phyloP scores from a whole-genome alignment of 2,113 vertebrate genomes.

The Neomonachus schauinslandi region DNA sequence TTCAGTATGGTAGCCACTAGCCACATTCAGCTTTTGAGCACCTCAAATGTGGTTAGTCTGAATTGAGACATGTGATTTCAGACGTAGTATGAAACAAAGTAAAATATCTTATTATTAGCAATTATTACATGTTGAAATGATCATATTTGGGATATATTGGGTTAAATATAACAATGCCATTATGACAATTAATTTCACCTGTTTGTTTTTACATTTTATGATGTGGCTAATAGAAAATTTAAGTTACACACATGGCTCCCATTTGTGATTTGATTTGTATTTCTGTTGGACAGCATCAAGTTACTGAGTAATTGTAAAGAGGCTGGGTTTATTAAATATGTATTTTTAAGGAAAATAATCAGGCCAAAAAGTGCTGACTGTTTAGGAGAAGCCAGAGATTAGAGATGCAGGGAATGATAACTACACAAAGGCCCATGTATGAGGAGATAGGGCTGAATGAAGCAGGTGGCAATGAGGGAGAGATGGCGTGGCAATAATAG shows the following conservation, averaged over 20 bases:
- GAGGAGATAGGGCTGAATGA: background rate
- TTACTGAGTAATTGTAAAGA: background rate
- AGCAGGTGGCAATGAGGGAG: background rate
- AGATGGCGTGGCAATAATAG: background rate
- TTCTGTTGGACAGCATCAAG: background rate
- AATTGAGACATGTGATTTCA: background rate
- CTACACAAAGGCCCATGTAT: background rate
- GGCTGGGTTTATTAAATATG: background rate
- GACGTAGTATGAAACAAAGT: background rate
- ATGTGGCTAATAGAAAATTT: background rate
- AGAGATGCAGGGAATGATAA: background rate
- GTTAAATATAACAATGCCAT: background rate
- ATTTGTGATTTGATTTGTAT: background rate
- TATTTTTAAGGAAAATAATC: background rate
- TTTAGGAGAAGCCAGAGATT: background rate
- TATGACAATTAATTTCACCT: background rate
- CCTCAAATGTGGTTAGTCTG: background rate
- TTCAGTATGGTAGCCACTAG: background rate
- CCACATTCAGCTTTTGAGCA: background rate
- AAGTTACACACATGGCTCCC: background rate
- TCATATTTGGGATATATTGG: background rate
- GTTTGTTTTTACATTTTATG: background rate
- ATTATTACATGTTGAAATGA: background rate
- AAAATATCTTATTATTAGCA: background rate
- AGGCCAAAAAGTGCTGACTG: background rate